These are phyloP conservation scores for Pelobates fuscus DNA, from an alignment of 2,113 vertebrate species.

Conservation along the genomic window DNA sequence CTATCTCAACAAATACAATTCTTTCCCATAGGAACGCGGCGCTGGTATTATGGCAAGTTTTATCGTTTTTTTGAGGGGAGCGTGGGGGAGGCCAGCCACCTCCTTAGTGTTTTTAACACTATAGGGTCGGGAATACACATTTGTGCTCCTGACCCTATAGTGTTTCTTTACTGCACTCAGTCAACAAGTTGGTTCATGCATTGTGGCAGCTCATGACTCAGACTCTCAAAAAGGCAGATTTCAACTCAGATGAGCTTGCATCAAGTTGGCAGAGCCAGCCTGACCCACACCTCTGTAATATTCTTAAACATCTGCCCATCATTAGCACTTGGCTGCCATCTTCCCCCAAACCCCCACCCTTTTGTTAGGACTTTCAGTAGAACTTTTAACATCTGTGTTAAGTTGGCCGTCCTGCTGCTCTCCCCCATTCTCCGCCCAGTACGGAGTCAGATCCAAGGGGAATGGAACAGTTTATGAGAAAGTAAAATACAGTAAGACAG, in stretches of 20 bases:
- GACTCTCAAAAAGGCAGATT: no score
- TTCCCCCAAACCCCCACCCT: not conserved
- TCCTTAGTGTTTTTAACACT: not conserved
- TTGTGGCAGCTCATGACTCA: no score
- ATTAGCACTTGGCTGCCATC: conserved; percentile 14
- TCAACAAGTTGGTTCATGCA: no score
- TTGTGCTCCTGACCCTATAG: no score
- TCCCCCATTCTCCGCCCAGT: conserved; percentile 15
- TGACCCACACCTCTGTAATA: not conserved
- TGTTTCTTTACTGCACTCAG: no score
- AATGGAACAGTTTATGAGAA: not conserved
- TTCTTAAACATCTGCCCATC: conserved; percentile 3
- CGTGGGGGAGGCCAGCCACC: no score
- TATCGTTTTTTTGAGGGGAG: no score
- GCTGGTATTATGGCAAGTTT: no score
- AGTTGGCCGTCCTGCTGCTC: conserved; percentile 10
- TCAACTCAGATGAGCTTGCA: no score
- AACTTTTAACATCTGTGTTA: conserved; percentile 37
- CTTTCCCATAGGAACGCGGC: no score
- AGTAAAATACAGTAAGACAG: not conserved
- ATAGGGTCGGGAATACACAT: no score
- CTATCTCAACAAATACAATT: no score
- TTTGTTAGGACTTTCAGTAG: not conserved
- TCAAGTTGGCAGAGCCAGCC: not conserved
- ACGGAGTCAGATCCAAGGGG: not conserved